phyloP scores from a whole-genome alignment of 2,888 invertebrate species.

The Balanococcus diminutus region DNA sequence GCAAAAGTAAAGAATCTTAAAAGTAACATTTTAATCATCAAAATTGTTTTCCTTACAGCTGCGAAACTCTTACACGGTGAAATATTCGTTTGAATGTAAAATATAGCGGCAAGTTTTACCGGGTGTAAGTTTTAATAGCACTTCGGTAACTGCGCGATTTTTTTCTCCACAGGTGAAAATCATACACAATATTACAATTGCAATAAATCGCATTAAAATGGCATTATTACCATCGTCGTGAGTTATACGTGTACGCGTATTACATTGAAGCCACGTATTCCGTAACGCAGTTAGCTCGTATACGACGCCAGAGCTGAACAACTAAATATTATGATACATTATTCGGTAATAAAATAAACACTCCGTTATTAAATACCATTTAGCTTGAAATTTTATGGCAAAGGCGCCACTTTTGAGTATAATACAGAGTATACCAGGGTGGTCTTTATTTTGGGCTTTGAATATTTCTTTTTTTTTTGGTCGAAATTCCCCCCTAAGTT shows the following conservation, averaged over 20 bases:
- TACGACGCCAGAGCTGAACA: too few relatives aligned
- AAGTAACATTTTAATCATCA: slow-evolving; percentile 33
- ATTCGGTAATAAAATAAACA: slow-evolving; percentile 13
- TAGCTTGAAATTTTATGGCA: background rate
- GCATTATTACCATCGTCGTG: background rate
- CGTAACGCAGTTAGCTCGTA: too few relatives aligned
- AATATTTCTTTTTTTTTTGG: too few relatives aligned
- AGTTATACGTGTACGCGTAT: background rate
- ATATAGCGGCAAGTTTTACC: background rate
- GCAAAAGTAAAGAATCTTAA: slow-evolving; percentile 18
- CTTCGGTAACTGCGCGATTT: background rate
- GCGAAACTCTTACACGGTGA: background rate
- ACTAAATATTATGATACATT: background rate
- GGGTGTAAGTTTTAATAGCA: background rate
- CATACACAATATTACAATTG: slow-evolving; percentile 7
- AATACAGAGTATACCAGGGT: background rate
- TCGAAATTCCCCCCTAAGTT: too few relatives aligned
- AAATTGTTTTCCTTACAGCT: slow-evolving; percentile 20
- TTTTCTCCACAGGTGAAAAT: slow-evolving; percentile 5
- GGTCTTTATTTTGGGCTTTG: too few relatives aligned
- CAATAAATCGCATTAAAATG: slow-evolving; percentile 15
- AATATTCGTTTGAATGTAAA: slow-evolving; percentile 16
- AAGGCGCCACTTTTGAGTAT: background rate
- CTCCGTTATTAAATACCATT: background rate
- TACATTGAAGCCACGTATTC: background rate